Evolutionary conservation across 1,140 invertebrate genomes (phyloP), one percentile per base, ranked within the genome.

Genomic region (Dryas iulia): DNA sequence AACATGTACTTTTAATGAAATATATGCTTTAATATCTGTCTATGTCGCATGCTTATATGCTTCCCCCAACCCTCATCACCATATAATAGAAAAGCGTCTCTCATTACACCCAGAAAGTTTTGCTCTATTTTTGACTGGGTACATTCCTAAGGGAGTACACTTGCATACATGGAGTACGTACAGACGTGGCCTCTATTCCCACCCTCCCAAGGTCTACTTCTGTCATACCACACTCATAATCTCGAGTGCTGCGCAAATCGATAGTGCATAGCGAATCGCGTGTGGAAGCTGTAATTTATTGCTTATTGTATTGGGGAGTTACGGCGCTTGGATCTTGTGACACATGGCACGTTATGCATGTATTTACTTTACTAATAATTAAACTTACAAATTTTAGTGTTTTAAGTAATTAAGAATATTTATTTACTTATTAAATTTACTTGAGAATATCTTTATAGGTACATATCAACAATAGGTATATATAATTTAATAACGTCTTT

Each of bases 281-380:
- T 61, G 59, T 61, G 59, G 24, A 61, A 61, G 59, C 24, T 61
- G 59, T 47, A 21, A 61, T 61, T 61, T 61, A 61, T 61, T 52
- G 26, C 14, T 61, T 33, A 61, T 61, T 61, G 59, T 61, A 14
- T 23, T 23, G 3, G 11, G 14, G 25, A 61, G 59, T 52, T 52
- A 61, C 25, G 39, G 28, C 2, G 18, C 14, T 47, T 60, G 14
- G 25, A 61, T 52, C 25, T 26, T 14, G 25, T 53, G 18, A 61
- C 39, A 61, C 25, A 52, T 52, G 6, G 24, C 58, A 25, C 11
- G 3, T 28, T 28, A 2, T 28, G 26, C 26, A 28, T 7, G 18
- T 47, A 47, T 47, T n/a, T 3, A 47, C 0, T 39, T 39, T 18
- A 39, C 1, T 39, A 35, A 0, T 39, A 10, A 18, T 47, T 10